These are phyloP conservation scores for Triplophysa rosa DNA, from an alignment of 2,113 vertebrate species.

Conservation along the genomic window DNA sequence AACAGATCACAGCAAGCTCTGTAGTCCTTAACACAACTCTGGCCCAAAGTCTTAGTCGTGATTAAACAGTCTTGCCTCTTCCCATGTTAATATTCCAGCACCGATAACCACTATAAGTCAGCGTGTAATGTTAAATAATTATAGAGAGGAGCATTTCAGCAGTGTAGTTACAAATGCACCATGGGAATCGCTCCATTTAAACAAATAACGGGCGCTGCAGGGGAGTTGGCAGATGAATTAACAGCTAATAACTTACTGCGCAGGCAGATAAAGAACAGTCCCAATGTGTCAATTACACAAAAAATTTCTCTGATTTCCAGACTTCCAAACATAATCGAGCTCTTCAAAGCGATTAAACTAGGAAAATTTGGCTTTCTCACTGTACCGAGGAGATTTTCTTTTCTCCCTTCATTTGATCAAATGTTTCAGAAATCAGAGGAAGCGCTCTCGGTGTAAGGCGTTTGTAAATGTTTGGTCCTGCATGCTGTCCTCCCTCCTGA, in stretches of 20 bases:
- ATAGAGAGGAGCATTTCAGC: constrained; percentile 91
- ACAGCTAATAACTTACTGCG: constrained; percentile 97
- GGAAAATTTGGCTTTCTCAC: constrained; percentile 44
- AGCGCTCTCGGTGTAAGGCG: neutral
- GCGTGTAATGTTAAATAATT: constrained; percentile 99
- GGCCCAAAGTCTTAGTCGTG: constrained; percentile 70
- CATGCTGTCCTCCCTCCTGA: constrained; percentile 47
- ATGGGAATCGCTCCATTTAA: constrained; percentile 98
- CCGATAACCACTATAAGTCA: constrained; percentile 95
- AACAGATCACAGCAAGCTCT: constrained; percentile 21
- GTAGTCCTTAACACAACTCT: neutral
- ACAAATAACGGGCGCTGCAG: constrained; percentile 97
- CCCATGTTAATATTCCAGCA: constrained; percentile 86
- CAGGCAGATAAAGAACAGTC: constrained; percentile 76
- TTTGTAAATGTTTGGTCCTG: neutral
- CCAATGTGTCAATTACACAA: constrained; percentile 79
- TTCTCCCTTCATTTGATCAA: constrained; percentile 24
- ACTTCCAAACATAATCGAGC: constrained; percentile 62
- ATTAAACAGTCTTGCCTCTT: constrained; percentile 73
- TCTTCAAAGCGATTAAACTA: constrained; percentile 49
- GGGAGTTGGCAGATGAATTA: constrained; percentile 97
- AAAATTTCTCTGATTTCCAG: constrained; percentile 73
- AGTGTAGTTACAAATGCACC: constrained; percentile 97
- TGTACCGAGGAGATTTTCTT: constrained; percentile 4
- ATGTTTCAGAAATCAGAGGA: constrained; percentile 25